phyloP scores from a whole-genome alignment of 2,113 vertebrate genomes.

The Lonchura striata region DNA sequence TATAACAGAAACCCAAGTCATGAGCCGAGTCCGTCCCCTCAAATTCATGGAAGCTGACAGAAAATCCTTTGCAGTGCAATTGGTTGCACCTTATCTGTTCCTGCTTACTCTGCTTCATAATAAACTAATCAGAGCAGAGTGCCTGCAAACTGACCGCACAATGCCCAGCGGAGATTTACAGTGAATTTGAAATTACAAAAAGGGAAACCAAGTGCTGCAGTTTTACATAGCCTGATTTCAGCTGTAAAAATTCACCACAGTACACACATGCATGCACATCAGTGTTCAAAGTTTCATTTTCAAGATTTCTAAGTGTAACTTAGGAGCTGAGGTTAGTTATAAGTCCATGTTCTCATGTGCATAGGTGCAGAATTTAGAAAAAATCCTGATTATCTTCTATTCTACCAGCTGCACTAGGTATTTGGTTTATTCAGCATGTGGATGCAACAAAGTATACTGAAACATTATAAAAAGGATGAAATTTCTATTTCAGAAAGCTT shows the following conservation, averaged over 20 bases:
- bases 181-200: not conserved
- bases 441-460: not conserved
- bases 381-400: not conserved
- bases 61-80: constrained; percentile 47
- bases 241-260: not conserved
- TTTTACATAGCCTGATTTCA: not conserved
- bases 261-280: rapidly evolving
- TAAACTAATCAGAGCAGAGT: constrained; percentile 5
- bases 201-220: not conserved
- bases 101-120: constrained; percentile 2
- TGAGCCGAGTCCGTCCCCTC: not conserved
- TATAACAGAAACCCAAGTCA: constrained; percentile 44
- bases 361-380: not conserved
- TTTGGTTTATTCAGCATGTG: not conserved
- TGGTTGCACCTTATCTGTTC: constrained; percentile 27
- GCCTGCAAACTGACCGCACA: not conserved
- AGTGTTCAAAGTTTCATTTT: not conserved
- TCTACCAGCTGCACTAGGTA: not conserved
- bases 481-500: not conserved
- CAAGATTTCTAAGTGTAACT: not conserved
- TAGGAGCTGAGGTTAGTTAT: not conserved
- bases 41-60: constrained; percentile 29
- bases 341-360: rapidly evolving
- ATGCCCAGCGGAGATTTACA: not conserved
- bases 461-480: not conserved